Evolutionary conservation across 2,113 vertebrate species (phyloP), one percentile per base, ranked within the genome.

Genomic region (Neopipo cinnamomea): DNA sequence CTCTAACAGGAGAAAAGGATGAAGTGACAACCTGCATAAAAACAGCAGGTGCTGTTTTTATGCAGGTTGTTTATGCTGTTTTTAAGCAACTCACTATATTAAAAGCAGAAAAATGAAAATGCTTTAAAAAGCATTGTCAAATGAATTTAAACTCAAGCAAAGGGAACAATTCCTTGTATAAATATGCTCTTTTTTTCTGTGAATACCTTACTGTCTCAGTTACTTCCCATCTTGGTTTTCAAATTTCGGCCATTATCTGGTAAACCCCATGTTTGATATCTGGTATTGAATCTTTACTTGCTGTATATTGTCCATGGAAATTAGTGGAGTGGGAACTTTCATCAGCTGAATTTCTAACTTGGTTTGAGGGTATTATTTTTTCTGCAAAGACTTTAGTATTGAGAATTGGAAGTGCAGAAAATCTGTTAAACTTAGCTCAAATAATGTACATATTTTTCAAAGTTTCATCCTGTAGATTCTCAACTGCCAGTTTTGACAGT

Each of bases 71-170:
- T n/a, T n/a, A n/a, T n/a, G n/a, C n/a, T n/a, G n/a, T n/a, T n/a
- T n/a, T n/a, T n/a, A n/a, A 47, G 28, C 9, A 55, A 8, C 21
- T 83, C 19, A 46, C 11, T 19, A 37, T 37, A 49, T 37, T 33
- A 70, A 63, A 91, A 82, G 12, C 0, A 85, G 31, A 16, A 88
- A 56, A 83, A 55, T 24, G 8, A 37, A 72, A 37, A 33, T 25
- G 2, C 2, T 41, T 72, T 22, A 1, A 35, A 58, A 78, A 79
- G 5, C 10, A 1, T 35, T 61, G 44, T 41, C 0, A 3, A 79
- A 52, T 59, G 0, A 79, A 59, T 76, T 55, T 39, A 58, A 65
- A 47, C 6, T 56, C 33, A 0, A 0, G 8, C 3, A 55, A 58
- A 73, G 6, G 2, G 8, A 91, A 39, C 1, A 1, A 20, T 49